These are phyloP conservation scores for Loripinus fragilis DNA, from an alignment of 2,888 invertebrate genomes.

Conservation along the genomic window DNA sequence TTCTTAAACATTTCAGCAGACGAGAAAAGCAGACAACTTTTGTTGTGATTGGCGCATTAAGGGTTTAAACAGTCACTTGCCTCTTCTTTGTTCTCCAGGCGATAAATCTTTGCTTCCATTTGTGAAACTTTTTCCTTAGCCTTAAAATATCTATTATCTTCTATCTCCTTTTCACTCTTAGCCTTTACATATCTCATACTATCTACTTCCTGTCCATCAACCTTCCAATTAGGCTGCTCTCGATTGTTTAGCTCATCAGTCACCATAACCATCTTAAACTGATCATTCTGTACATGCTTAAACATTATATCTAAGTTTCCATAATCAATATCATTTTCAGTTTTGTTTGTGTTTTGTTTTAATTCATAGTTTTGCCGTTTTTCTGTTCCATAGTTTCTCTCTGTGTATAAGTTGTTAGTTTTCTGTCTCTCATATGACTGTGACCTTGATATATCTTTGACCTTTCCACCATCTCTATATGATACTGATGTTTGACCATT, in stretches of 20 bases:
- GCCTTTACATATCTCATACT: not conserved
- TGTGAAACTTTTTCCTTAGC: not conserved
- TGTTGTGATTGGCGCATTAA: too few relatives aligned
- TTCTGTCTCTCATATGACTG: not conserved
- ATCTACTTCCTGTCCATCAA: not conserved
- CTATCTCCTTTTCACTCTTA: not conserved
- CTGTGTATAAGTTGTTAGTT: conserved; percentile 13
- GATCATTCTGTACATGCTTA: conserved; percentile 62
- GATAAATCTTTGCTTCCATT: not conserved
- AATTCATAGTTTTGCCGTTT: conserved; percentile 3
- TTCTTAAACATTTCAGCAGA: too few relatives aligned
- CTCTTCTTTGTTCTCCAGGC: conserved; percentile 4
- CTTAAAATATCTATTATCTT: not conserved
- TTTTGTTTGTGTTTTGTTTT: not conserved
- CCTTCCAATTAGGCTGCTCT: not conserved
- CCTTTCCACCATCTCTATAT: not conserved
- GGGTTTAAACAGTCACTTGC: not conserved
- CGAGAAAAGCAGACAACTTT: too few relatives aligned
- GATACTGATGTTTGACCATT: not conserved
- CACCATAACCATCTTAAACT: conserved; percentile 65
- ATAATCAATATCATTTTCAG: conserved; percentile 27
- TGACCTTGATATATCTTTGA: not conserved
- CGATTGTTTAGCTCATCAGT: conserved; percentile 53
- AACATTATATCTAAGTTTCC: conserved; percentile 66
- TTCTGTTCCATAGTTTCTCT: conserved; percentile 18